Evolutionary conservation across 2,113 vertebrate genomes (phyloP).

Genomic region (Burhinus bistriatus): DNA sequence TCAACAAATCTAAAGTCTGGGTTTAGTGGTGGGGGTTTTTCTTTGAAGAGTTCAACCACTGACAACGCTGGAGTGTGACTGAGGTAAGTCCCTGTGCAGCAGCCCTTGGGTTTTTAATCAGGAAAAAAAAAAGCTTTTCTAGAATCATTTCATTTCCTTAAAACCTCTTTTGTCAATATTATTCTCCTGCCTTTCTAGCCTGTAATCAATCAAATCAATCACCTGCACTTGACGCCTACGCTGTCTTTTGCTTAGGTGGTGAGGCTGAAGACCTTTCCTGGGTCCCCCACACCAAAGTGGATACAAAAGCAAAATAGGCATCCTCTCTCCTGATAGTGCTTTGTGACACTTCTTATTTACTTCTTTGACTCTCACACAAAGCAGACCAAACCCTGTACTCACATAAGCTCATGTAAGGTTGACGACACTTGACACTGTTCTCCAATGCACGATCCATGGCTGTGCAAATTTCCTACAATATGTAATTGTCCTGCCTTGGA

Average conservation of each 20-base stretch:
- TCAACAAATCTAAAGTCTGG: background rate
- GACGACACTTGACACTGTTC: background rate
- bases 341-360: background rate
- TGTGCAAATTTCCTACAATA: background rate
- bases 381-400: background rate
- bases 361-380: background rate
- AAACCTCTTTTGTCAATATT: background rate
- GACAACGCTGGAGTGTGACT: background rate
- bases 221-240: background rate
- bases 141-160: background rate
- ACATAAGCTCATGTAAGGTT: background rate
- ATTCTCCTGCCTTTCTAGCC: background rate
- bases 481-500: background rate
- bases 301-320: background rate
- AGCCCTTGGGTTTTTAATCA: background rate
- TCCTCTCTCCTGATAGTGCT: background rate
- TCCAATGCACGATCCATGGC: background rate
- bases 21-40: background rate
- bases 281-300: rapidly evolving
- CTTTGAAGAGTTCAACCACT: background rate
- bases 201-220: background rate
- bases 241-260: background rate
- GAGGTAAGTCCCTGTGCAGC: background rate
- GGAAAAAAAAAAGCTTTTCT: background rate
- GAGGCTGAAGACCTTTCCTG: background rate